Evolutionary conservation across 1,140 invertebrate genomes (phyloP).

Genomic region (Bombus haemorrhoidalis): DNA sequence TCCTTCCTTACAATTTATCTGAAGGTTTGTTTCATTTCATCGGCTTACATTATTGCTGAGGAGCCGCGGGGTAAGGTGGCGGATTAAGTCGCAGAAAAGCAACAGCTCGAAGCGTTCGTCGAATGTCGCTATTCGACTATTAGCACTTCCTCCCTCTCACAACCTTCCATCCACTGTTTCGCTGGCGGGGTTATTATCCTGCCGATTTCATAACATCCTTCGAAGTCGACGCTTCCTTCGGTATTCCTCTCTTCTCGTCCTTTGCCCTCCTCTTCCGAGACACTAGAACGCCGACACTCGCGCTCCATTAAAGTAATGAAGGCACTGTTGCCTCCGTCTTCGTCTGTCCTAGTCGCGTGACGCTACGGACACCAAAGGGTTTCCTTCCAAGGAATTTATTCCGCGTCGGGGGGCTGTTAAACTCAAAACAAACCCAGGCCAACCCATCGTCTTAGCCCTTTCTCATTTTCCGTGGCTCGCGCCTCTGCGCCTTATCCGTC

Average conservation of each 20-base stretch:
- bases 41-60: conserved; percentile 33
- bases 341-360: conserved; percentile 44
- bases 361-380: conserved; percentile 71
- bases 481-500: conserved; percentile 48
- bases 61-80: neutral
- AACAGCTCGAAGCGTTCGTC: conserved; percentile 42
- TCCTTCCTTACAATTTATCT: neutral
- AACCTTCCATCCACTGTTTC: neutral
- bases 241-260: neutral
- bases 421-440: conserved; percentile 76
- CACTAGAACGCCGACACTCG: conserved; percentile 63
- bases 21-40: conserved; percentile 34
- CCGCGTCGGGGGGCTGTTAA: conserved; percentile 74
- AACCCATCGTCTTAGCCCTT: conserved; percentile 38
- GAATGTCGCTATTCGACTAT: conserved; percentile 62
- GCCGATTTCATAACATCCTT: conserved; percentile 74
- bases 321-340: conserved; percentile 65
- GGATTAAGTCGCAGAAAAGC: conserved; percentile 49
- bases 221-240: conserved; percentile 50
- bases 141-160: conserved; percentile 46
- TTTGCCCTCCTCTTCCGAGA: conserved; percentile 56
- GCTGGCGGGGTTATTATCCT: conserved; percentile 64
- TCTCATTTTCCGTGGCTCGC: conserved; percentile 66
- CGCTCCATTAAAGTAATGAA: conserved; percentile 82
- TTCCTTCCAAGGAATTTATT: conserved; percentile 80